Conservation (phyloP, 2,888 invertebrate genomes). For the Dastarcus helophoroides region DNA sequence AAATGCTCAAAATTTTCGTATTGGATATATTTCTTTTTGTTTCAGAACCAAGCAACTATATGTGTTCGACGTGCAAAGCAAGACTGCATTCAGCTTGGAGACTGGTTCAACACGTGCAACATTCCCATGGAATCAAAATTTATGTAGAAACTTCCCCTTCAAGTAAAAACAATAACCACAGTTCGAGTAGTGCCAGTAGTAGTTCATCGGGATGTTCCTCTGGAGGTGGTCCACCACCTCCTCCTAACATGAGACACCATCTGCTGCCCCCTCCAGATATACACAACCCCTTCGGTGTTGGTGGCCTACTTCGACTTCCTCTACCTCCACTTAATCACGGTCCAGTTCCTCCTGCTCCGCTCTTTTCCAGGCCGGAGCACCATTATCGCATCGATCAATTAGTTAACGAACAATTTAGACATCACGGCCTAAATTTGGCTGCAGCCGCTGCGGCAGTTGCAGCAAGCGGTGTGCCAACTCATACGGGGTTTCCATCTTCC, state of each 20-base stretch:
- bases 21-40: constrained; percentile 36
- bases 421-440: constrained; percentile 65
- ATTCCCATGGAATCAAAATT: constrained; percentile 86
- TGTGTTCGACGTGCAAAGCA: constrained; percentile 88
- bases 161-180: constrained; percentile 41
- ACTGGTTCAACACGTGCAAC: constrained; percentile 88
- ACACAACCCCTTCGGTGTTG: constrained; percentile 65
- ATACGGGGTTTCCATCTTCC: constrained; percentile 50
- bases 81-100: constrained; percentile 91
- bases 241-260: constrained; percentile 55
- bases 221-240: constrained; percentile 45
- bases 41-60: constrained; percentile 89
- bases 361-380: constrained; percentile 69
- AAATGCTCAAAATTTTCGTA: too few relatives aligned
- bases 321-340: constrained; percentile 58
- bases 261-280: constrained; percentile 60
- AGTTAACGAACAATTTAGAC: constrained; percentile 71
- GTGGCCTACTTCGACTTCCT: constrained; percentile 63
- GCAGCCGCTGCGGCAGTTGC: constrained; percentile 59
- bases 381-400: constrained; percentile 76
- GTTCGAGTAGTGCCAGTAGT: constrained; percentile 42
- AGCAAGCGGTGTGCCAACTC: constrained; percentile 49
- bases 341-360: constrained; percentile 58
- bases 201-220: constrained; percentile 41
- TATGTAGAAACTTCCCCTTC: constrained; percentile 58